These are phyloP conservation scores for Pyrgilauda ruficollis DNA, from an alignment of 2,113 vertebrate species.

Conservation along the genomic window DNA sequence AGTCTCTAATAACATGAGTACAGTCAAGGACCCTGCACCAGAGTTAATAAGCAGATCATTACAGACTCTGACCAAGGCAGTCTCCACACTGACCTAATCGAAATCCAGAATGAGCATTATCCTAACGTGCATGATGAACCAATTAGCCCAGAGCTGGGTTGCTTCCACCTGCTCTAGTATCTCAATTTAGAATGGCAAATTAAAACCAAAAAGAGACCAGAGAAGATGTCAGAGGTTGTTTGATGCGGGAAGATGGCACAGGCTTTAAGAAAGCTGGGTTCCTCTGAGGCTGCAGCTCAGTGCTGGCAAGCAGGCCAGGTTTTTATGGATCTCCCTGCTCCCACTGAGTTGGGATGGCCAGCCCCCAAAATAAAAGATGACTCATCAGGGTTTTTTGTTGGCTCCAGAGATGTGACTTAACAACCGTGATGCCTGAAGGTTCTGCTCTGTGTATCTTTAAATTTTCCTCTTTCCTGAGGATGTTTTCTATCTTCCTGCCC, in stretches of 20 bases:
- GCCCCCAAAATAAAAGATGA: neutral
- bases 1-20: constrained; percentile 73
- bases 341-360: neutral
- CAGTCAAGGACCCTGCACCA: constrained; percentile 72
- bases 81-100: constrained; percentile 78
- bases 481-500: neutral
- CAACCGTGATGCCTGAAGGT: neutral
- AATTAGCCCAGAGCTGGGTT: constrained; percentile 72
- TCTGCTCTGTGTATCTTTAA: neutral
- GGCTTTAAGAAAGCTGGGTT: neutral
- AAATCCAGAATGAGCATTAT: constrained; percentile 77
- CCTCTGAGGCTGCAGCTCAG: neutral
- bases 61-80: constrained; percentile 74
- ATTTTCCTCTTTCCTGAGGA: neutral
- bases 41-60: constrained; percentile 82
- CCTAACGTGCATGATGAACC: constrained; percentile 74
- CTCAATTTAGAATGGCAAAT: constrained; percentile 70
- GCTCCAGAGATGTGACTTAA: neutral
- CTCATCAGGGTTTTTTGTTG: neutral
- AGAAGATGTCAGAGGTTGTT: neutral
- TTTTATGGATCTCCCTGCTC: neutral
- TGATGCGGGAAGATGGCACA: neutral
- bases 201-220: constrained; percentile 58
- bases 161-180: constrained; percentile 73
- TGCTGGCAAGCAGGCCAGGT: neutral